A percentile compares a stretch with the other conserved stretches of the same genome.
Evolutionary conservation across 2,113 vertebrate species (phyloP).

Genomic region (Pristiophorus japonicus): DNA sequence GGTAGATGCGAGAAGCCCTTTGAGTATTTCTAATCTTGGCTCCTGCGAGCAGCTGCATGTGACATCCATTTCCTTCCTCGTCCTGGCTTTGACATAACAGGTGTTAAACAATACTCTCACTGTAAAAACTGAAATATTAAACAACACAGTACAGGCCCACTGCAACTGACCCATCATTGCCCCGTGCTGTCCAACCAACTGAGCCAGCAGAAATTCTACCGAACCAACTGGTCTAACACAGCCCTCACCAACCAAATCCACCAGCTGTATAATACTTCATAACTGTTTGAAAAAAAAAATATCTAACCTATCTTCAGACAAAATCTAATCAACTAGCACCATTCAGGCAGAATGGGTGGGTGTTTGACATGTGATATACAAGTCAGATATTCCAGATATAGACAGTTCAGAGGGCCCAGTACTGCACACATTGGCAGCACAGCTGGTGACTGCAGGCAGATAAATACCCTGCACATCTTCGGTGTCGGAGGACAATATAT

Average conservation of each 20-base stretch:
- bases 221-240: not conserved
- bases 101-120: not conserved
- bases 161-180: not conserved
- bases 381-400: not conserved
- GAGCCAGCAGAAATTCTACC: not conserved
- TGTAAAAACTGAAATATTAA: not conserved
- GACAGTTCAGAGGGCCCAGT: not conserved
- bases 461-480: not conserved
- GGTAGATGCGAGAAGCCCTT: not conserved
- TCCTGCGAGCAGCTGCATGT: not conserved
- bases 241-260: not conserved
- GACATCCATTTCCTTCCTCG: conserved; percentile 7
- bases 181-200: not conserved
- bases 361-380: not conserved
- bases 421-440: not conserved
- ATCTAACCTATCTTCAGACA: not conserved
- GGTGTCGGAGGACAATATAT: not conserved
- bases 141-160: not conserved
- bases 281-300: too few species aligned
- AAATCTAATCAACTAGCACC: not conserved
- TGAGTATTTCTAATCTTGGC: not conserved
- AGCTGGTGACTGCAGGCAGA: not conserved
- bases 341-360: too few species aligned
- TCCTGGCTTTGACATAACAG: not conserved
- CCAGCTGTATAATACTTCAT: not conserved